Conservation (phyloP, 2,888 invertebrate genomes). For the Tetragnatha montana region DNA sequence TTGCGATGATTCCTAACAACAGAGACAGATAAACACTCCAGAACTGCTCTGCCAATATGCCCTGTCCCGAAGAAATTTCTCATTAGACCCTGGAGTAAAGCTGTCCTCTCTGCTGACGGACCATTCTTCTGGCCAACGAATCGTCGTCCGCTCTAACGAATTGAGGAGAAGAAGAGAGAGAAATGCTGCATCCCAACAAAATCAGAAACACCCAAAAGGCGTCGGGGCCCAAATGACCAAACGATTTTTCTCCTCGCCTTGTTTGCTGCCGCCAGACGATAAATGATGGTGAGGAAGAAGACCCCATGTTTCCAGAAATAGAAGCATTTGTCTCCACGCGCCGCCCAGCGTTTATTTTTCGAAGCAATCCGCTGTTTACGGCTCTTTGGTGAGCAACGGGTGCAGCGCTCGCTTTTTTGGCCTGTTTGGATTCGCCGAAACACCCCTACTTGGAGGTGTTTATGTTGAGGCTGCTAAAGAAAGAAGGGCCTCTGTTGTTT, state of each 20-base stretch:
- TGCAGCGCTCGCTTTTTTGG: slow-evolving; percentile 9
- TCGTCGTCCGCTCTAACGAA: neutral
- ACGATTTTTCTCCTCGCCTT: slow-evolving; percentile 65
- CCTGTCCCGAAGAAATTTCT: no score
- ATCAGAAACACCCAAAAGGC: slow-evolving; percentile 63
- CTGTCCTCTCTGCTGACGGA: no score
- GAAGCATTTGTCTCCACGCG: slow-evolving; percentile 67
- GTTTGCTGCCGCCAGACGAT: slow-evolving; percentile 54
- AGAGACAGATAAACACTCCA: no score
- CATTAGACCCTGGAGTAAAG: no score
- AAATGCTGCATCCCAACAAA: slow-evolving; percentile 52
- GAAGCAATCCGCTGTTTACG: slow-evolving; percentile 65
- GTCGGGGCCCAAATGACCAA: slow-evolving; percentile 62
- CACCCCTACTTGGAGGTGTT: neutral
- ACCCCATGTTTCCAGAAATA: slow-evolving; percentile 67
- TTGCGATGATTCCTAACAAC: no score
- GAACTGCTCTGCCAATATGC: no score
- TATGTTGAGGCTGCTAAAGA: neutral
- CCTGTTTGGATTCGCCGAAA: neutral
- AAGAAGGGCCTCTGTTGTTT: no score
- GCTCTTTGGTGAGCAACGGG: slow-evolving; percentile 61
- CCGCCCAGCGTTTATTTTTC: slow-evolving; percentile 69
- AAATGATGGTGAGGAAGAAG: slow-evolving; percentile 46
- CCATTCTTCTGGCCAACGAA: no score
- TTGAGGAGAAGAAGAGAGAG: neutral